Base-by-base conservation (phyloP, 2,888 invertebrate species). In the Zootermopsis nevadensis region DNA sequence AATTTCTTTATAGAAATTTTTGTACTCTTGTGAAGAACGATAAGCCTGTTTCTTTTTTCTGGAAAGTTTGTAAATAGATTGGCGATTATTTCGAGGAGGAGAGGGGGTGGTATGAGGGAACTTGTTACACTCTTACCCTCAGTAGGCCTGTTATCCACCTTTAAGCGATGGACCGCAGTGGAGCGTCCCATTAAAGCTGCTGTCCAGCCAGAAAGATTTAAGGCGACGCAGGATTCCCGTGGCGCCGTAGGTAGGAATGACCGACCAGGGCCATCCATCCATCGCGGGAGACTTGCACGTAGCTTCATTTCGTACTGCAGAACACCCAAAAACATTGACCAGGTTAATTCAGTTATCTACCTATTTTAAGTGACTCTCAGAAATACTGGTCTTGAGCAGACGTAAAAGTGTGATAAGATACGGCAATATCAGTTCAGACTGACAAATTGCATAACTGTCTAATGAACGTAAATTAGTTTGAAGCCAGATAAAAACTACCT, bases 201-300 rank as follows among this genome's bases (percentile, higher is more conserved):
- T 83, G 83, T 83, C 83, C 83, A 74, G 81, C 60, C 76, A 77
- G 83, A 83, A 83, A 83, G 83, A 83, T 83, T 83, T 83, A 83
- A 83, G 80, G 81, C 81, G 83, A 80, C 81, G 80, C 48, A 77
- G 83, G 74, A 83, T 81, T 83, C 83, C 83, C 81, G 83, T 81
- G 83, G 83, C 83, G 83, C 83, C 83, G 66, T 79, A 66, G 79
- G 79, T 79, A 82, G 82, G 76, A 82, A 82, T 82, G 82, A 82
- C 77, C 76, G 82, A 82, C 77, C 67, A 31, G 38, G 69, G 31
- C 82, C 77, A 77, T 82, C 82, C 82, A 82, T 82, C 77, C 77
- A 77, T 79, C 82, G n/a, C 60, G 77, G 24, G 60, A 31, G 31
- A 81, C 81, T 81, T 27, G 24, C 48, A 72, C 74, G 42, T 67